Conservation (phyloP, 53 echinoderm and acorn worm genomes). For the Arbacia lixula region DNA sequence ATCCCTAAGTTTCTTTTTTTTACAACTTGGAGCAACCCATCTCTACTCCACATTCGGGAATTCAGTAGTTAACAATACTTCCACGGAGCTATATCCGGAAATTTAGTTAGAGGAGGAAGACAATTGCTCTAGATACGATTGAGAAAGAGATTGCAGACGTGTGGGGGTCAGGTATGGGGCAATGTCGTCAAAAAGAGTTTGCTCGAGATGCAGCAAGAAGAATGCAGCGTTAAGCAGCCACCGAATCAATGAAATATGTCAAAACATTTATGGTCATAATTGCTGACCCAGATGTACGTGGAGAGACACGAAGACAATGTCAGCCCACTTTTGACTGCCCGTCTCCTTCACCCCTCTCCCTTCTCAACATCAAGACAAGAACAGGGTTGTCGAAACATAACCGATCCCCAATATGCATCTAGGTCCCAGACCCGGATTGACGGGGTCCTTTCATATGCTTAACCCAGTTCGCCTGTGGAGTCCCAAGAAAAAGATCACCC, state of each 20-base stretch:
- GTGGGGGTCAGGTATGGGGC: neutral
- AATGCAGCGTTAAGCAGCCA: slow-evolving; percentile 25
- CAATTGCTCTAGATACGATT: slow-evolving; percentile 30
- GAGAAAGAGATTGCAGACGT: slow-evolving; percentile 10
- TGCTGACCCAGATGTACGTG: slow-evolving; percentile 30
- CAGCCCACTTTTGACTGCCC: slow-evolving; percentile 14
- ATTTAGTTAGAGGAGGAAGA: slow-evolving; percentile 46
- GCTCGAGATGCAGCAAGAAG: no score
- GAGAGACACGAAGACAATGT: slow-evolving; percentile 15
- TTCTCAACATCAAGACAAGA: no score
- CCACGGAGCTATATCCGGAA: slow-evolving; percentile 28
- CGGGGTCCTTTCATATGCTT: slow-evolving; percentile 11
- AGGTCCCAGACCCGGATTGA: slow-evolving; percentile 1
- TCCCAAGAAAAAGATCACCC: neutral
- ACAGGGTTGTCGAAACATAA: slow-evolving; percentile 22
- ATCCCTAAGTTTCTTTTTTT: no score
- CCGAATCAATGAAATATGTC: slow-evolving; percentile 49
- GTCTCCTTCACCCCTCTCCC: neutral
- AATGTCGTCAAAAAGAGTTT: no score
- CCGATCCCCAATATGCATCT: slow-evolving; percentile 20
- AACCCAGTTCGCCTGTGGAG: slow-evolving; percentile 14
- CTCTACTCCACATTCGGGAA: no score
- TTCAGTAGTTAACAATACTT: slow-evolving; percentile 21
- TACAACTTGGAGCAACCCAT: no score
- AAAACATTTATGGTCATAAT: slow-evolving; percentile 48